Evolutionary conservation across 2,888 invertebrate species (phyloP), one percentile per base, ranked within the genome.

Genomic region (Miltochrista miniata): DNA sequence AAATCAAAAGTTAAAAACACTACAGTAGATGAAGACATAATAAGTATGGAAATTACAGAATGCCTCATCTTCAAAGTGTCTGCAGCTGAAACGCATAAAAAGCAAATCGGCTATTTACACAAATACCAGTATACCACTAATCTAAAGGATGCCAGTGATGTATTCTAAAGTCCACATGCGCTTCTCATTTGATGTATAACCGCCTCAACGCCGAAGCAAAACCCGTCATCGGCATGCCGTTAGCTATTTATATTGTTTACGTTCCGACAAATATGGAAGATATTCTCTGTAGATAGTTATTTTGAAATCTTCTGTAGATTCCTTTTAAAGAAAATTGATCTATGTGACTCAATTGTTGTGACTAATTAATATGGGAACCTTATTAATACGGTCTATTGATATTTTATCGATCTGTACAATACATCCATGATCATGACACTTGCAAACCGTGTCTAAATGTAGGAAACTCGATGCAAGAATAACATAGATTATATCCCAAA

Each of bases 191-290:
- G 59, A 66, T 40, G 54, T 52, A 12, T 24, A 46, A 38, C 39
- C 33, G 36, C 18, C 42, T 31, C 13, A 51, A 31, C 31, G 8
- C 31, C 8, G 8, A 31, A 3, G 31, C 11, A 10, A 11, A 30
- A 40, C 50, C 33, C 46, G 45, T 73, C 66, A 53, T 45, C 72
- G 34, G 24, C 18, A 34, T 12, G 34, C 34, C 34, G 43, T 43
- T 33, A 34, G 18, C 34, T 43, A 24, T 37, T 36, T 41, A 18
- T 34, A 36, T 36, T 73, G 66, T 68, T 67, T 67, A 70, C 45
- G 51, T 67, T 59, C 51, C 50, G 54, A 51, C 51, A 52, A 47
- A 48, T 42, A 55, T 60, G 59, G 53, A 38, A 18, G 38, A 38
- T 38, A 38, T 24, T 38, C 36, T 14, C 4, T 15, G 24, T 3